phyloP scores from a whole-genome alignment of 2,888 invertebrate genomes.

The Lasioglossum oenotherae region DNA sequence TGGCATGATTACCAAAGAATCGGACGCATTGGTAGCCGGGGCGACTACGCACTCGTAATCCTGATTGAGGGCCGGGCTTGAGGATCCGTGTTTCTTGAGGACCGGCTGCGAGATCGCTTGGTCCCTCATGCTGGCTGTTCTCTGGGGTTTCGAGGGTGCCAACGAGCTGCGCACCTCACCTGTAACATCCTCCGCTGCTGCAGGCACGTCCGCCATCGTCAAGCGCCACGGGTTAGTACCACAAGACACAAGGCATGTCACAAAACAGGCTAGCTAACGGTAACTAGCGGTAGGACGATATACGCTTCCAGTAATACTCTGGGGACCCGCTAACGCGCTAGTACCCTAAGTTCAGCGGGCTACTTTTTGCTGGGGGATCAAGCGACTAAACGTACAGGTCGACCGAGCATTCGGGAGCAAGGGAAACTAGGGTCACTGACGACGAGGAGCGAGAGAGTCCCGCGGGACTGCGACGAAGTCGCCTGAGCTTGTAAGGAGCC shows the following conservation, averaged over 20 bases:
- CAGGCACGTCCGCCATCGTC: slow-evolving; percentile 83
- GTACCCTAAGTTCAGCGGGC: slow-evolving; percentile 20
- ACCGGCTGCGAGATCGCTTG: slow-evolving; percentile 82
- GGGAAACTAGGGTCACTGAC: neutral
- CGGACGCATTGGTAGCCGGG: slow-evolving; percentile 69
- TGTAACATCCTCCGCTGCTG: slow-evolving; percentile 85
- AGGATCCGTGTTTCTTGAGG: slow-evolving; percentile 69
- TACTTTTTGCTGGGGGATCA: slow-evolving; percentile 13
- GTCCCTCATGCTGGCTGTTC: slow-evolving; percentile 94
- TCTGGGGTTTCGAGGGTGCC: slow-evolving; percentile 93
- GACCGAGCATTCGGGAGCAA: neutral
- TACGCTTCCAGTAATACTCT: slow-evolving; percentile 29
- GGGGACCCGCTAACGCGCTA: slow-evolving; percentile 35
- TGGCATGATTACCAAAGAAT: slow-evolving; percentile 76
- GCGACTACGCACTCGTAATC: slow-evolving; percentile 78
- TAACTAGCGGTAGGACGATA: slow-evolving; percentile 59
- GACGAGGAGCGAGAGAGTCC: neutral
- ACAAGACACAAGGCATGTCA: slow-evolving; percentile 83
- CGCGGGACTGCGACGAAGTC: neutral
- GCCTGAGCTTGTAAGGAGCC: neutral
- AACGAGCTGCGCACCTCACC: slow-evolving; percentile 93
- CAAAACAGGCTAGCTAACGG: slow-evolving; percentile 77
- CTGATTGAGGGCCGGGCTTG: slow-evolving; percentile 53
- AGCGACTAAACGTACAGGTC: slow-evolving; percentile 20
- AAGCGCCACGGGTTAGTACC: slow-evolving; percentile 83